Conservation (phyloP, 2,113 vertebrate genomes). For the Aegotheles bennettii region DNA sequence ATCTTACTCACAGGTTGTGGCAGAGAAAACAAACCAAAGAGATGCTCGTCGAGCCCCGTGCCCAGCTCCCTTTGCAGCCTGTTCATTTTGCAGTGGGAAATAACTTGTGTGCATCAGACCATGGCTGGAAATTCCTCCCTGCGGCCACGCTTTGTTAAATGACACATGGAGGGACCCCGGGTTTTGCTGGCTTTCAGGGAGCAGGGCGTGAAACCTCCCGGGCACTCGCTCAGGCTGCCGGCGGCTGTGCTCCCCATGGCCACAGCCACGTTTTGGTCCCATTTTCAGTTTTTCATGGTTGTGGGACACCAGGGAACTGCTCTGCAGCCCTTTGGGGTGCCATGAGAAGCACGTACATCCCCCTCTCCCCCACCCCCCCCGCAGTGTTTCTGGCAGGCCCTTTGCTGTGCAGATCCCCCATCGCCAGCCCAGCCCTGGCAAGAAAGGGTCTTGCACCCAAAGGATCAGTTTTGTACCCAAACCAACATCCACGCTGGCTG, state of each 20-base stretch:
- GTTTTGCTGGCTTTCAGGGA: not conserved
- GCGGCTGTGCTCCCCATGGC: rapidly evolving
- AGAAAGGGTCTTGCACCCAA: not conserved
- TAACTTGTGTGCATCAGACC: rapidly evolving
- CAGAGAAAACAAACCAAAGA: rapidly evolving
- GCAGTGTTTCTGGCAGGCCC: not conserved
- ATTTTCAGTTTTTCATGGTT: rapidly evolving
- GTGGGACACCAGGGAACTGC: not conserved
- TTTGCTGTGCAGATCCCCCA: not conserved
- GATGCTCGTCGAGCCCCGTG: rapidly evolving
- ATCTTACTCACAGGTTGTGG: not conserved
- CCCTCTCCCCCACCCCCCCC: no score
- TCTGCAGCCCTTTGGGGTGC: not conserved
- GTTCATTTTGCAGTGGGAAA: not conserved
- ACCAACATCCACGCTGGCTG: not conserved
- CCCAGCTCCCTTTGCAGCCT: not conserved
- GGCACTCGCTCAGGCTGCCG: rapidly evolving
- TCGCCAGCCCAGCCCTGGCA: not conserved
- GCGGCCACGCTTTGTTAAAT: rapidly evolving
- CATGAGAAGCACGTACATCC: not conserved
- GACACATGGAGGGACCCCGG: rapidly evolving
- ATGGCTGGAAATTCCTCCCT: not conserved
- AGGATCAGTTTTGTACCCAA: not conserved
- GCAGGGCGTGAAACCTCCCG: not conserved
- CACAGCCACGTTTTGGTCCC: not conserved